Evolutionary conservation across 1,140 invertebrate genomes (phyloP).

Genomic region (Campoletis sonorensis): DNA sequence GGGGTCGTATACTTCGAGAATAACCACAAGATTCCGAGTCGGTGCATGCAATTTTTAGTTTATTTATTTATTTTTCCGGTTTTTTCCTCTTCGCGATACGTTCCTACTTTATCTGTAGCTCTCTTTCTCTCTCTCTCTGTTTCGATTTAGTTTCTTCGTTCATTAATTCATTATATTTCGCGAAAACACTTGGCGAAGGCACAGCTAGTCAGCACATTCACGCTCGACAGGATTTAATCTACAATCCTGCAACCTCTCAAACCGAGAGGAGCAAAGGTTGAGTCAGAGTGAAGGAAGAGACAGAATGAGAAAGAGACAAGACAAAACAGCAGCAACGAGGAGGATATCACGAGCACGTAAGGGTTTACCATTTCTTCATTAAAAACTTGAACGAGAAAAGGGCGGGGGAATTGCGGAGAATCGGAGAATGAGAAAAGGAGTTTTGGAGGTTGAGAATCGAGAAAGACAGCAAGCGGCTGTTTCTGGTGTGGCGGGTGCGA

Average conservation of each 20-base stretch:
- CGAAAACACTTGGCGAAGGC: not conserved
- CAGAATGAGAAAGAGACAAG: constrained; percentile 10
- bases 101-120: not conserved
- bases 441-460: constrained; percentile 31
- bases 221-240: constrained; percentile 37
- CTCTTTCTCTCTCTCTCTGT: not conserved
- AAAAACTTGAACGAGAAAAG: constrained; percentile 42
- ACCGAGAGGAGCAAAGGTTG: not conserved
- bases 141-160: not conserved
- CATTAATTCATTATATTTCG: constrained; percentile 14
- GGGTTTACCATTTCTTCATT: constrained; percentile 46
- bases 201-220: constrained; percentile 1
- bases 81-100: not conserved
- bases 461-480: constrained; percentile 24
- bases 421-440: constrained; percentile 1
- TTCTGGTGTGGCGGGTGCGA: constrained; percentile 12
- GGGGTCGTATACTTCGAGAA: no score
- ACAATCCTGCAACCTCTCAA: constrained; percentile 32
- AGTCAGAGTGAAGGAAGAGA: not conserved
- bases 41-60: no score
- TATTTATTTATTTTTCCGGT: no score
- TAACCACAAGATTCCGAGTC: no score
- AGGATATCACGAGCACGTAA: constrained; percentile 27
- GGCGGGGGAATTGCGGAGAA: not conserved
- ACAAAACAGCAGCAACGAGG: constrained; percentile 38